A percentile compares a stretch with the other conserved stretches of the same genome.
These are phyloP conservation scores for Dicrostonyx torquatus DNA, from an alignment of 2,797 vertebrate species.

Conservation along the genomic window DNA sequence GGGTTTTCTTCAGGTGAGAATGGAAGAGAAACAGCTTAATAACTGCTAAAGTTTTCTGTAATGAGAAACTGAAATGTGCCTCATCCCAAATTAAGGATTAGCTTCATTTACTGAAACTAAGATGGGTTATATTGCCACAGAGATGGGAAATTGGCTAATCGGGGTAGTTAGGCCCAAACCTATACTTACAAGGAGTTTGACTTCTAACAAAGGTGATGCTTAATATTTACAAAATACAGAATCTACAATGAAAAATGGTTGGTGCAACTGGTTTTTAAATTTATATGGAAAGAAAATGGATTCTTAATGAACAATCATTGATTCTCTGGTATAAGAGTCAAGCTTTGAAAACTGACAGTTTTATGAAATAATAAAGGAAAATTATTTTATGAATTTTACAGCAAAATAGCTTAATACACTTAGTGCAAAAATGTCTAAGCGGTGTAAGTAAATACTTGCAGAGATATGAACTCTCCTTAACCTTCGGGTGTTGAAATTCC, in stretches of 20 bases:
- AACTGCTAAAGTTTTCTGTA: not conserved
- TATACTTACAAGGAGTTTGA: not conserved
- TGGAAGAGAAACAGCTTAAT: not conserved
- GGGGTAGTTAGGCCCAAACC: not conserved
- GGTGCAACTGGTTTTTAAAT: not conserved
- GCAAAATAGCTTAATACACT: not conserved
- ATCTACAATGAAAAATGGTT: not conserved
- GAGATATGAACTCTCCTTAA: not conserved
- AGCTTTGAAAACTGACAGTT: not conserved
- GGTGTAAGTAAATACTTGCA: not conserved
- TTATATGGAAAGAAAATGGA: not conserved
- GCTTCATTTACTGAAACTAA: constrained; percentile 50
- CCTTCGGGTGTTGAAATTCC: not conserved
- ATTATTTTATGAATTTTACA: not conserved
- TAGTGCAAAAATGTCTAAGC: not conserved
- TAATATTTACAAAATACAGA: not conserved
- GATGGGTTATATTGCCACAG: not conserved
- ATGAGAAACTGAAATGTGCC: not conserved
- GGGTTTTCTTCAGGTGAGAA: constrained; percentile 6
- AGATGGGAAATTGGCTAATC: constrained; percentile 17
- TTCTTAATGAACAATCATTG: not conserved
- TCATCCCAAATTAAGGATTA: constrained; percentile 18
- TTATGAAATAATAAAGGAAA: not conserved
- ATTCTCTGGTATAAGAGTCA: not conserved
- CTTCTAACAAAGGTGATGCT: constrained; percentile 12